These are phyloP conservation scores for Platygyra sinensis DNA, from an alignment of 64 coral and sea anemone genomes.

Conservation along the genomic window DNA sequence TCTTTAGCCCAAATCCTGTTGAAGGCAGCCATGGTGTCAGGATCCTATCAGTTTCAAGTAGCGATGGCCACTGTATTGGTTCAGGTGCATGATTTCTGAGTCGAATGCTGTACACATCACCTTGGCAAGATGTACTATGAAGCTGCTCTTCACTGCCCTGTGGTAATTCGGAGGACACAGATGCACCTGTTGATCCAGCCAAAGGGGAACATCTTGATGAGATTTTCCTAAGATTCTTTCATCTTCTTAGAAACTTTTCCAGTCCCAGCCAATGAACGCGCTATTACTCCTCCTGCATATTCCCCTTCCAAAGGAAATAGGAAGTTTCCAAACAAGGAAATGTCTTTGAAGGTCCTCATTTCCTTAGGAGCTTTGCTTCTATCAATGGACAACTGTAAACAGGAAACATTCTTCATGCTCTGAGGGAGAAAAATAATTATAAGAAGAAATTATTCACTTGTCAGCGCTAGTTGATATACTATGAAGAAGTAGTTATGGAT, in stretches of 20 bases:
- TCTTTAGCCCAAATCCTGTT: too few relatives aligned
- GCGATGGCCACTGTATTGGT: not conserved
- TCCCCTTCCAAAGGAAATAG: constrained; percentile 37
- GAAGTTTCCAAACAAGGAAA: constrained; percentile 48
- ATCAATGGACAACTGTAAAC: constrained; percentile 26
- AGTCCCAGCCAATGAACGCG: not conserved
- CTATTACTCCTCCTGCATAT: constrained; percentile 11
- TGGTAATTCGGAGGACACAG: not conserved
- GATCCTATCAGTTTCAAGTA: too few relatives aligned
- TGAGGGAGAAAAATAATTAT: not conserved
- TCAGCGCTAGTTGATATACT: too few relatives aligned
- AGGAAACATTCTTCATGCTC: constrained; percentile 24
- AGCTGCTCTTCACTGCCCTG: not conserved
- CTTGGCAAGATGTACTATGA: not conserved
- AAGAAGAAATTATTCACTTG: not conserved
- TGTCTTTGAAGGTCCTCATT: constrained; percentile 15
- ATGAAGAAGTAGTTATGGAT: too few relatives aligned
- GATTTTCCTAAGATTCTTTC: not conserved
- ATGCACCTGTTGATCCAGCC: not conserved
- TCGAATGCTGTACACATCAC: not conserved
- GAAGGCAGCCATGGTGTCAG: too few relatives aligned
- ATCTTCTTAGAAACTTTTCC: constrained; percentile 21
- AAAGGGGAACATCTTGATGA: not conserved
- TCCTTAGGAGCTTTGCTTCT: not conserved
- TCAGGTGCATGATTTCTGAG: constrained; percentile 15